These are phyloP conservation scores for Drosophila neotestacea DNA, from an alignment of 2,888 invertebrate species.

Conservation along the genomic window DNA sequence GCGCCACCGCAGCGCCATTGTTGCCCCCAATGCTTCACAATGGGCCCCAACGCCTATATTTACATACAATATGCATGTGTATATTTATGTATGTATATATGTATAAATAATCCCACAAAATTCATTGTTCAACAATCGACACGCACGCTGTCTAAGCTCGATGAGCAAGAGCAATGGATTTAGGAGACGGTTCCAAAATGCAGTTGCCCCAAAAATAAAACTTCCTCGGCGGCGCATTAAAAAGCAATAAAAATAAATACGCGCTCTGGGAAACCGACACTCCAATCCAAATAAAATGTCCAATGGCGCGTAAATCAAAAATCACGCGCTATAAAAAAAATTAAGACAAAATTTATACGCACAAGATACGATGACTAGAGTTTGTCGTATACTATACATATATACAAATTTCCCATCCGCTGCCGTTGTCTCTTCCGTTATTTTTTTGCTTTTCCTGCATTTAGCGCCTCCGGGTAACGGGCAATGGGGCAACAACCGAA, in stretches of 20 bases:
- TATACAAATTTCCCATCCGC: constrained; percentile 23
- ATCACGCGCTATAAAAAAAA: constrained; percentile 66
- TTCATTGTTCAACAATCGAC: constrained; percentile 73
- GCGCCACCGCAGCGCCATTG: constrained; percentile 56
- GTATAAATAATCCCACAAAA: constrained; percentile 72
- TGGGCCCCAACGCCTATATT: constrained; percentile 23
- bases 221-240: constrained; percentile 79
- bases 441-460: constrained; percentile 58
- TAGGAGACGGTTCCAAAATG: not conserved
- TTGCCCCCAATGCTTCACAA: constrained; percentile 12
- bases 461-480: constrained; percentile 68
- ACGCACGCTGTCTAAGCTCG: constrained; percentile 47
- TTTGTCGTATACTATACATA: not conserved
- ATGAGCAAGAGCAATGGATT: constrained; percentile 6
- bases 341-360: constrained; percentile 72
- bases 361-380: constrained; percentile 25
- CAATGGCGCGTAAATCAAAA: constrained; percentile 81
- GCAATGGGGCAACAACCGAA: constrained; percentile 28
- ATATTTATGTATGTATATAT: constrained; percentile 11
- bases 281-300: constrained; percentile 69
- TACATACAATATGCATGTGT: constrained; percentile 31
- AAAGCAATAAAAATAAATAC: constrained; percentile 81
- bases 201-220: constrained; percentile 57
- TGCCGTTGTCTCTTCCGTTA: constrained; percentile 58
- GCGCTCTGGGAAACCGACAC: constrained; percentile 60